Evolutionary conservation across 1,140 invertebrate genomes (phyloP).

Genomic region (Drosophila rhopaloa): DNA sequence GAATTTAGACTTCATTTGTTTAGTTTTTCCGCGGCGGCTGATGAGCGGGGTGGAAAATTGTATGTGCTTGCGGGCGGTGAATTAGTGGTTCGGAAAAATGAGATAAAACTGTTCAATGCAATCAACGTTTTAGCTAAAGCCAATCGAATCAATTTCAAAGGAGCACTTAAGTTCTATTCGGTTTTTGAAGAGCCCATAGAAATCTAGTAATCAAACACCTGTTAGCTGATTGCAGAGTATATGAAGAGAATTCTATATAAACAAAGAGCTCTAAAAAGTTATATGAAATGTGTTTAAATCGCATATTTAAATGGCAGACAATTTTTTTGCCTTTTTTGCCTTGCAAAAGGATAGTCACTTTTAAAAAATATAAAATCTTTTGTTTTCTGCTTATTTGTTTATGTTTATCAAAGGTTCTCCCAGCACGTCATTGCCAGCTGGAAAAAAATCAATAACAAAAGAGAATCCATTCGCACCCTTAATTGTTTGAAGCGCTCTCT

Average conservation of each 20-base stretch:
- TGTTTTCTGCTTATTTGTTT: conserved; percentile 32
- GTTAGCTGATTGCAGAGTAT: conserved; percentile 23
- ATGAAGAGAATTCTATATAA: background rate
- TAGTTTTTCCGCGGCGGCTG: conserved; percentile 36
- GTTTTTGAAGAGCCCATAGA: conserved; percentile 15
- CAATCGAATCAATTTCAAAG: conserved; percentile 12
- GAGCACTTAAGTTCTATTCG: conserved; percentile 7
- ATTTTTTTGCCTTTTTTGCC: background rate
- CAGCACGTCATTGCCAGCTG: conserved; percentile 52
- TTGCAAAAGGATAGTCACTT: background rate
- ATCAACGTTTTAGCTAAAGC: background rate
- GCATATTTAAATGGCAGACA: background rate
- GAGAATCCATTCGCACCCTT: conserved; percentile 7
- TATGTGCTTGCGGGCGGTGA: conserved; percentile 16
- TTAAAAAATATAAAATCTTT: background rate
- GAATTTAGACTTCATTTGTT: conserved; percentile 34
- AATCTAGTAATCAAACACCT: conserved; percentile 44
- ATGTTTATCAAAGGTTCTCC: conserved; percentile 25
- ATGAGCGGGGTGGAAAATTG: conserved; percentile 37
- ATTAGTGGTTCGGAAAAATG: conserved; percentile 15
- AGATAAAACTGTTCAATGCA: conserved; percentile 6
- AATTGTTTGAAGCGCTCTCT: conserved; percentile 4
- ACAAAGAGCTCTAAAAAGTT: background rate
- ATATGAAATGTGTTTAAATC: too few relatives aligned
- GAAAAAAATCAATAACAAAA: conserved; percentile 72